A percentile compares a stretch with the other conserved stretches of the same genome.
Evolutionary conservation across 1,140 invertebrate genomes (phyloP).

Genomic region (Mactra quadrangularis): DNA sequence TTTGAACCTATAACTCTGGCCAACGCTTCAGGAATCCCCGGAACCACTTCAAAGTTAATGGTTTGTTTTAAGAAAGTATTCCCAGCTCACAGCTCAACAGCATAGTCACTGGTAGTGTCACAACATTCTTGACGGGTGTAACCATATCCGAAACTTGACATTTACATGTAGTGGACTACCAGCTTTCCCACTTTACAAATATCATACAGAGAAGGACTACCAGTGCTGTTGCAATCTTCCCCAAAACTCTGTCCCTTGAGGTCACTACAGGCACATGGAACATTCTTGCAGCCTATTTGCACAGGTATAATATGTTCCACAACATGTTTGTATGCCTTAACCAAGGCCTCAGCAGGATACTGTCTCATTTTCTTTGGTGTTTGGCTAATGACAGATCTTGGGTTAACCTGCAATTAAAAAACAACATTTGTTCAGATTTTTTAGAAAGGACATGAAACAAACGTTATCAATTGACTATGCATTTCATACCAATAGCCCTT

Average conservation of each 20-base stretch:
- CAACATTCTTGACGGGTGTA: neutral
- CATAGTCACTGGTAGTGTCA: conserved; percentile 25
- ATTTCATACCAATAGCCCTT: too few relatives aligned
- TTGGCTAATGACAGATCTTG: too few relatives aligned
- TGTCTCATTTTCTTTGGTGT: neutral
- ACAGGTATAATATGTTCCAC: neutral
- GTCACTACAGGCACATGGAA: too few relatives aligned
- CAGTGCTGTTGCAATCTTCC: neutral
- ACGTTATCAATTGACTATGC: too few relatives aligned
- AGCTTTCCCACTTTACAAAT: neutral
- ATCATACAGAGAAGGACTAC: neutral
- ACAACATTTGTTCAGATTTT: too few relatives aligned
- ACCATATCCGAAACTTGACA: conserved; percentile 4
- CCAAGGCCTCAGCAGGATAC: neutral
- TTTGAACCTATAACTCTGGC: conserved; percentile 27
- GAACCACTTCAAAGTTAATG: conserved; percentile 31
- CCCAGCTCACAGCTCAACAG: neutral
- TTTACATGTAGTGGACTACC: conserved; percentile 4
- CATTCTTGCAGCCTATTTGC: neutral
- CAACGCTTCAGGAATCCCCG: conserved; percentile 39
- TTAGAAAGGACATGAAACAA: too few relatives aligned
- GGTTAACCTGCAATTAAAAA: too few relatives aligned
- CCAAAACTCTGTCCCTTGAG: neutral
- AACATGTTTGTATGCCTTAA: neutral
- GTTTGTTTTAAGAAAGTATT: conserved; percentile 7